Evolutionary conservation across 2,888 invertebrate species (phyloP).

Genomic region (Microctonus brassicae): DNA sequence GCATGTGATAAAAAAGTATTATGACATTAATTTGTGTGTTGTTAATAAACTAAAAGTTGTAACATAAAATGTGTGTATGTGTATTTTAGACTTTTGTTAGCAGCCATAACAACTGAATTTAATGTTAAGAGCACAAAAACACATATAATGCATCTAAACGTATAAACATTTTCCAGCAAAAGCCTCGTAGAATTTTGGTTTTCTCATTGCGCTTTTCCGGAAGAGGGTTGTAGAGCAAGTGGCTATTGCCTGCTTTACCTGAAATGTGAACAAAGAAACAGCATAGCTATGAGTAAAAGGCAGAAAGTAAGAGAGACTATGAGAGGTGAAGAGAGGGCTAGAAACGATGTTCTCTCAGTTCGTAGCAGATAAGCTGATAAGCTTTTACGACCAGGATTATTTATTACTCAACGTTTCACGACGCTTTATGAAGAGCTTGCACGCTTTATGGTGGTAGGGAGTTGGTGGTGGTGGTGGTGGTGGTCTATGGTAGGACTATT

Average conservation of each 20-base stretch:
- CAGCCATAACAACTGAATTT: slow-evolving; percentile 15
- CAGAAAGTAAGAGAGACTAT: neutral
- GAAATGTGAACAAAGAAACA: slow-evolving; percentile 45
- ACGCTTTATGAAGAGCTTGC: slow-evolving; percentile 29
- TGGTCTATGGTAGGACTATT: slow-evolving; percentile 5
- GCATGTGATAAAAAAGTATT: neutral
- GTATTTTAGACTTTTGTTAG: slow-evolving; percentile 9
- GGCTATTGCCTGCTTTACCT: slow-evolving; percentile 24
- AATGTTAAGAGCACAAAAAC: neutral
- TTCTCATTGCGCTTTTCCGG: neutral
- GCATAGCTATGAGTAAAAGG: neutral
- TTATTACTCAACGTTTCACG: slow-evolving; percentile 42
- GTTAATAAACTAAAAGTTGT: slow-evolving; percentile 3
- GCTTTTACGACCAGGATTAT: slow-evolving; percentile 48
- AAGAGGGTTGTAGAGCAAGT: slow-evolving; percentile 14
- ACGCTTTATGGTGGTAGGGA: neutral
- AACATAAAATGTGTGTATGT: neutral
- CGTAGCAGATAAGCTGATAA: slow-evolving; percentile 45
- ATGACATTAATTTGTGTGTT: neutral
- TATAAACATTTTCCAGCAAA: neutral
- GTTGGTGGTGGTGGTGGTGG: neutral
- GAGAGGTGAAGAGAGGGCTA: neutral
- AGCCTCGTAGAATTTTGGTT: neutral
- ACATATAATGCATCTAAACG: neutral
- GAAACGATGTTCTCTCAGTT: neutral